Evolutionary conservation across 2,797 vertebrate species (phyloP).

Genomic region (Poeciliopsis paucimaculata): DNA sequence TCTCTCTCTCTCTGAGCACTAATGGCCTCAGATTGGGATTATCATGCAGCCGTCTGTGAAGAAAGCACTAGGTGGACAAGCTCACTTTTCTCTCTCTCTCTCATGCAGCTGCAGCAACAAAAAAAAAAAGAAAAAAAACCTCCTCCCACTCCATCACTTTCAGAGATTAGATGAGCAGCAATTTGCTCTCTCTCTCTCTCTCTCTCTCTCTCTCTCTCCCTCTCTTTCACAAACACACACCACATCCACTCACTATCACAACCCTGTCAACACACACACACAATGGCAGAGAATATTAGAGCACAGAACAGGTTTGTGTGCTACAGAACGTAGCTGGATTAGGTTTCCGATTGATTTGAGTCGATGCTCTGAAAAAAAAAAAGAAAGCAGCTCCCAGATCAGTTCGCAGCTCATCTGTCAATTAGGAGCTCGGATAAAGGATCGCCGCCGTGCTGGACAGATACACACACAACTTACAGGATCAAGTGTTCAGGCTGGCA

Average conservation of each 20-base stretch:
- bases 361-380: constrained; percentile 30
- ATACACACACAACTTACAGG: constrained; percentile 1
- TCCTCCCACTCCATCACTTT: constrained; percentile 65
- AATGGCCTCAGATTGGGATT: constrained; percentile 86
- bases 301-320: constrained; percentile 28
- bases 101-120: constrained; percentile 53
- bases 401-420: constrained; percentile 57
- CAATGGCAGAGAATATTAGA: constrained; percentile 39
- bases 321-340: constrained; percentile 47
- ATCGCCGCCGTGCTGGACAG: constrained; percentile 36
- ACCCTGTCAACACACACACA: constrained; percentile 36
- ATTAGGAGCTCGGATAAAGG: constrained; percentile 31
- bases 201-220: neutral
- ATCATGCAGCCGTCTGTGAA: constrained; percentile 80
- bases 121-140: neutral
- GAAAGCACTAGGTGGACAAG: constrained; percentile 75
- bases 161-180: constrained; percentile 75
- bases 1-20: constrained; percentile 67
- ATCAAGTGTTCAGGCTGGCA: neutral
- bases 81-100: constrained; percentile 42
- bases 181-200: constrained; percentile 59
- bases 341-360: constrained; percentile 67
- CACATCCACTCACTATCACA: constrained; percentile 23
- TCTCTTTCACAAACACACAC: neutral
- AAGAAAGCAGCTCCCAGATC: constrained; percentile 32